Evolutionary conservation across 92 coral and sea anemone genomes (phyloP), one percentile per base, ranked within the genome.

Genomic region (Siderastrea siderea): DNA sequence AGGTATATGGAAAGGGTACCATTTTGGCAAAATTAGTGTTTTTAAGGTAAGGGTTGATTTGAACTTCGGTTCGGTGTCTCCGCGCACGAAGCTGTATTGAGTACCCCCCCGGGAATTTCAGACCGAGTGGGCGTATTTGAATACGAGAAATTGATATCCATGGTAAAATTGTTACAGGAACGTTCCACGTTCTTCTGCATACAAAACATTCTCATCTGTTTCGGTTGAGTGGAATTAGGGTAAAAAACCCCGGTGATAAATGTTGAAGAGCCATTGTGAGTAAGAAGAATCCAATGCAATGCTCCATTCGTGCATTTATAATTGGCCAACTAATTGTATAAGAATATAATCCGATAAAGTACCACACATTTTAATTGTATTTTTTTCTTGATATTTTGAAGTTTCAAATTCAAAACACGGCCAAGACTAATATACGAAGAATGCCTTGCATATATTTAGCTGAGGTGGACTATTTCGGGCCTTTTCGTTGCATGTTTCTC

Each of bases 81-180:
- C 38, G 38, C 38, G 38, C 38, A 26, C 38, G 38, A 26, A 26
- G 0, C 38, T 26, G 38, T 26, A 26, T 26, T 26, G 38, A 26
- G 38, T 26, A 26, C 38, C 38, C 38, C 38, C 38, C 38, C 38
- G 38, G 38, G 38, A 57, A 13, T 57, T 57, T 62, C 67, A 46
- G 75, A 6, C 75, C 46, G 75, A 45, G 48, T 11, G 17, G 50
- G 75, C 47, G 72, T 62, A 5, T 10, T 62, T 10, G 43, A 64
- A 19, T 19, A 43, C 62, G 52, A 13, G 66, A 68, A 68, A 9
- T 68, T 13, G 49, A 68, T 68, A 26, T 68, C 13, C 72, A 14
- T 61, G 6, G 16, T 13, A n/a, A 15, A 77, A 26, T 53, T 8
- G 77, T 68, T 68, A 54, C 85, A 68, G 48, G 85, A 81, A 68